phyloP scores from a whole-genome alignment of 2,888 invertebrate species.

The Pardosa pseudoannulata region DNA sequence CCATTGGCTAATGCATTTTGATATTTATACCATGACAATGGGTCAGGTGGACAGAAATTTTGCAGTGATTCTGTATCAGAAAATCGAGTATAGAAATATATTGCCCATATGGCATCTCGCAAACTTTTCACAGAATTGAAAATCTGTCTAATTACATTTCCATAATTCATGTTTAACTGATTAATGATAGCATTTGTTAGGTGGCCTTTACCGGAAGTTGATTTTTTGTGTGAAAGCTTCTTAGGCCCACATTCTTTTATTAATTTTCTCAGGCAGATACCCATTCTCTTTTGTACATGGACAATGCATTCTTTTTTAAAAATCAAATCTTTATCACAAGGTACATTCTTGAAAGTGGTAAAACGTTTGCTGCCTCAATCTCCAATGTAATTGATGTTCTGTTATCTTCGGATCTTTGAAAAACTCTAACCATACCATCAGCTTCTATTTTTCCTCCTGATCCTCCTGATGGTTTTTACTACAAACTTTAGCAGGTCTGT shows the following conservation, averaged over 20 bases:
- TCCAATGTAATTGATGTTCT: background rate
- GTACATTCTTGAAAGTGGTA: no score
- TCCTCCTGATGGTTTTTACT: no score
- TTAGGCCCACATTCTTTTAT: background rate
- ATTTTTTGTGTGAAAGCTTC: slow-evolving; percentile 23
- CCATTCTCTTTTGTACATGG: background rate
- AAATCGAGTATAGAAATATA: background rate
- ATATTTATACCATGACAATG: background rate
- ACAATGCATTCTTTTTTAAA: slow-evolving; percentile 10
- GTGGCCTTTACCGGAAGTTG: background rate
- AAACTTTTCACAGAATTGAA: background rate
- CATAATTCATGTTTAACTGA: background rate
- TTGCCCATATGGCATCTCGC: slow-evolving; percentile 20
- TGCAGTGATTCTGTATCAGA: background rate
- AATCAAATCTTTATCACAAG: background rate
- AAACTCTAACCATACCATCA: background rate
- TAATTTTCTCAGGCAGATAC: background rate
- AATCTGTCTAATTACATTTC: slow-evolving; percentile 17
- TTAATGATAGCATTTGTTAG: slow-evolving; percentile 10
- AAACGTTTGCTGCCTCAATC: slow-evolving; percentile 6
- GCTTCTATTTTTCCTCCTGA: slow-evolving; percentile 26
- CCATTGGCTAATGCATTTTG: background rate
- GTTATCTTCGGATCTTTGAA: background rate
- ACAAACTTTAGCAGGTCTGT: no score
- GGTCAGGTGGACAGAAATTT: background rate